These are phyloP conservation scores for Coenobita brevimanus DNA, from an alignment of 1,140 invertebrate species.

Conservation along the genomic window DNA sequence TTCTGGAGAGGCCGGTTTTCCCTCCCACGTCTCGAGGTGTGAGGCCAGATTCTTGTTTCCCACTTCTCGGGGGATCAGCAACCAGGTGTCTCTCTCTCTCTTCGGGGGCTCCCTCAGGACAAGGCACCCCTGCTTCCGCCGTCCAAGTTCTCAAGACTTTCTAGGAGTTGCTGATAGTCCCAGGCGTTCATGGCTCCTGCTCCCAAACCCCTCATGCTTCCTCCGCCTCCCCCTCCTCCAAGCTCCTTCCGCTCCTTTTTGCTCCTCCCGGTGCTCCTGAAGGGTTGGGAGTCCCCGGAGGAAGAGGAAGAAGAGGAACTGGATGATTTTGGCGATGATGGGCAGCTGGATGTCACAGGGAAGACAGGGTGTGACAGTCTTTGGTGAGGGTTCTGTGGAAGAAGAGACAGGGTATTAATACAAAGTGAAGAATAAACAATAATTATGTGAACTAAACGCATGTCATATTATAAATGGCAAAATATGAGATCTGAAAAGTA, in stretches of 20 bases:
- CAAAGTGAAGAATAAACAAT: neutral
- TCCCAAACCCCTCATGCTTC: neutral
- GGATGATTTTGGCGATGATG: neutral
- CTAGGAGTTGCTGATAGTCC: slow-evolving; percentile 55
- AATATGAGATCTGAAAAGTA: no score
- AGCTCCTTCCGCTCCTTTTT: slow-evolving; percentile 7
- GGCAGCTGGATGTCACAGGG: slow-evolving; percentile 1
- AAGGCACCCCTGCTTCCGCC: slow-evolving; percentile 41
- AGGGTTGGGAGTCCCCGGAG: neutral
- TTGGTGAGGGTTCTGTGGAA: slow-evolving; percentile 5
- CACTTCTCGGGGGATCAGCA: no score
- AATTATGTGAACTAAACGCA: no score
- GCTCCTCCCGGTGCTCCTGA: neutral
- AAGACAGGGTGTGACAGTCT: neutral
- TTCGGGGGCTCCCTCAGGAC: slow-evolving; percentile 22
- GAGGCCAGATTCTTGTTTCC: no score
- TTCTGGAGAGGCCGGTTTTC: no score
- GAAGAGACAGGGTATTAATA: neutral
- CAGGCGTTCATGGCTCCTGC: slow-evolving; percentile 36
- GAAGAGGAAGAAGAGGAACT: neutral
- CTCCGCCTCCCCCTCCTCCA: neutral
- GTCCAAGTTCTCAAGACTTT: slow-evolving; percentile 32
- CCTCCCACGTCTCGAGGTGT: no score
- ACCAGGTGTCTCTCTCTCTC: neutral
- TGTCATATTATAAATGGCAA: no score